phyloP scores from a whole-genome alignment of 1,140 invertebrate species.

The Trichoplusia ni region DNA sequence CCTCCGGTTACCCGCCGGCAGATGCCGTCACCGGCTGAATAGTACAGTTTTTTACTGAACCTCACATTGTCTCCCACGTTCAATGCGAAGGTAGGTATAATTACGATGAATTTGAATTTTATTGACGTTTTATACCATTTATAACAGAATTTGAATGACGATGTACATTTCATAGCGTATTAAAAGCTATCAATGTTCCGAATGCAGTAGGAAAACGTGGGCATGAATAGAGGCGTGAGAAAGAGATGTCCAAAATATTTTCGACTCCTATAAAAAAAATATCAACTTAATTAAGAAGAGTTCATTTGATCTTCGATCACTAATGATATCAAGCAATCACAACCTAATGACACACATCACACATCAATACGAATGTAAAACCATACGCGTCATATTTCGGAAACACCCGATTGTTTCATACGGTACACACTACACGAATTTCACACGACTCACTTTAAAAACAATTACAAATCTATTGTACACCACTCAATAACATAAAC shows the following conservation, averaged over 20 bases:
- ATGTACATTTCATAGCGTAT: background rate
- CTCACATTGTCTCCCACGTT: conserved; percentile 23
- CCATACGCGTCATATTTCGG: background rate
- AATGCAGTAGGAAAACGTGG: too few species aligned
- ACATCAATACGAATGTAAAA: background rate
- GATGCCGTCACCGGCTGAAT: conserved; percentile 34
- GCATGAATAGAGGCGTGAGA: too few species aligned
- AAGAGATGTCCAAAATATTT: too few species aligned
- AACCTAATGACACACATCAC: background rate
- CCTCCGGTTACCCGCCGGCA: conserved; percentile 33
- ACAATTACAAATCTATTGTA: conserved; percentile 64
- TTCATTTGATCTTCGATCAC: too few species aligned
- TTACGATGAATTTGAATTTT: conserved; percentile 26
- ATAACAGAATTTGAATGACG: background rate
- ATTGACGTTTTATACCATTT: conserved; percentile 20
- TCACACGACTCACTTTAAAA: conserved; percentile 46
- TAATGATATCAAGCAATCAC: background rate
- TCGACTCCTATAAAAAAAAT: too few species aligned
- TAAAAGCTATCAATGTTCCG: too few species aligned
- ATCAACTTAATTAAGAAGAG: too few species aligned
- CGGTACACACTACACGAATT: conserved; percentile 17
- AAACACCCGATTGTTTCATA: conserved; percentile 14
- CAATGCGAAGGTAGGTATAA: conserved; percentile 17
- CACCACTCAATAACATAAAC: conserved; percentile 40
- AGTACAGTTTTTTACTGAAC: conserved; percentile 14